Percentiles rank a stretch among this genome's conserved stretches.
phyloP scores from a whole-genome alignment of 2,888 invertebrate species.

The Dexiosoma caninum region DNA sequence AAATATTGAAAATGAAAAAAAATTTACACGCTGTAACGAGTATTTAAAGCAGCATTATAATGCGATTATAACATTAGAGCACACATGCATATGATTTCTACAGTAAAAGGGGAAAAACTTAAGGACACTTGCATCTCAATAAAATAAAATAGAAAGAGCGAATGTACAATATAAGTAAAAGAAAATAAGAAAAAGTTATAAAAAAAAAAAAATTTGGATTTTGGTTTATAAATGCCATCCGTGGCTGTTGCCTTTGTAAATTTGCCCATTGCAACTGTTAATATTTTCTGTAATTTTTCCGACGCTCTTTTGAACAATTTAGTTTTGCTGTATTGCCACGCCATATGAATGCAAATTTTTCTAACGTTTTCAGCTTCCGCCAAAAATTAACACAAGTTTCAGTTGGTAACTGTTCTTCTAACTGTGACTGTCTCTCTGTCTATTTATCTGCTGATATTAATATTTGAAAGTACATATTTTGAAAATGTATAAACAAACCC shows the following conservation, averaged over 20 bases:
- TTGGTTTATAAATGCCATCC: too few species aligned
- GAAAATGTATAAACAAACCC: conserved; percentile 24
- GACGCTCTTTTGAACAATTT: too few species aligned
- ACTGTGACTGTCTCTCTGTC: neutral
- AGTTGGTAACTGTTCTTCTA: neutral
- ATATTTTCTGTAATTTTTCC: too few species aligned
- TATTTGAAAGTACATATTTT: conserved; percentile 34
- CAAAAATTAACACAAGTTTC: neutral
- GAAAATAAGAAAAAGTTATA: too few species aligned
- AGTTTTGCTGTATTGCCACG: too few species aligned
- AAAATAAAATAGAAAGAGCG: neutral
- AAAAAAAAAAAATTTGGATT: too few species aligned
- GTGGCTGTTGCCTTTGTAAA: too few species aligned
- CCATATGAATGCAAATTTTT: too few species aligned
- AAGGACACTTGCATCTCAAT: neutral
- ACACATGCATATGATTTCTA: conserved; percentile 47
- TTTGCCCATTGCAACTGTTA: too few species aligned
- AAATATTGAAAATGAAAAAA: conserved; percentile 34
- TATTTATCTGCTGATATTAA: conserved; percentile 22
- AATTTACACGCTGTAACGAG: conserved; percentile 45
- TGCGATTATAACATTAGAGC: conserved; percentile 59
- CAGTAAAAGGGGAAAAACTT: conserved; percentile 6
- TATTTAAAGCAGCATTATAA: conserved; percentile 60
- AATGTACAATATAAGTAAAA: too few species aligned
- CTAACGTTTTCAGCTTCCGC: neutral